Evolutionary conservation across 2,888 invertebrate species (phyloP).

Genomic region (Cordylochernes scorpioides): DNA sequence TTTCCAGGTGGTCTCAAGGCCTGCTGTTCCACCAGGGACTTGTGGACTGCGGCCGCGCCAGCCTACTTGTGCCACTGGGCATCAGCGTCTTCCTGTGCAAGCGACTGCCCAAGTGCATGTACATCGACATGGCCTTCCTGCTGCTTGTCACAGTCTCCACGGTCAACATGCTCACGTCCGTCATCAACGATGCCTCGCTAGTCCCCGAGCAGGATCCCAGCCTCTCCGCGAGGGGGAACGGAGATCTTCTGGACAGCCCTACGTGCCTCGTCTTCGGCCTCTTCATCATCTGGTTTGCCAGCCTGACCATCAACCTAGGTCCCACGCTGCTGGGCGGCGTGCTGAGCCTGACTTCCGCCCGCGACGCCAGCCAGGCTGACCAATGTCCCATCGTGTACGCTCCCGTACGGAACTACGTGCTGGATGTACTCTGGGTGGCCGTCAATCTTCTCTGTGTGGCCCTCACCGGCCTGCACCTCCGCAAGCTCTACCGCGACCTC

Average conservation of each 20-base stretch:
- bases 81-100: slow-evolving; percentile 52
- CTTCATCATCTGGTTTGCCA: slow-evolving; percentile 79
- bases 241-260: slow-evolving; percentile 42
- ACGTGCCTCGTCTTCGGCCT: slow-evolving; percentile 71
- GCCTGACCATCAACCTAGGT: slow-evolving; percentile 63
- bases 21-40: slow-evolving; percentile 55
- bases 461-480: slow-evolving; percentile 52
- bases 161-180: slow-evolving; percentile 59
- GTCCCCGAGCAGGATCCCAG: slow-evolving; percentile 30
- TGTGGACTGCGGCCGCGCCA: slow-evolving; percentile 54
- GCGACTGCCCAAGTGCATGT: slow-evolving; percentile 54
- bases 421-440: slow-evolving; percentile 66
- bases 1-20: slow-evolving; percentile 58
- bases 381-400: slow-evolving; percentile 62
- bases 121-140: slow-evolving; percentile 63
- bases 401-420: slow-evolving; percentile 61
- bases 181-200: slow-evolving; percentile 56
- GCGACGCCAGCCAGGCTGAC: slow-evolving; percentile 41
- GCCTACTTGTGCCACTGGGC: slow-evolving; percentile 47
- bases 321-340: slow-evolving; percentile 57
- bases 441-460: slow-evolving; percentile 60
- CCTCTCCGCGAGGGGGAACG: slow-evolving; percentile 1
- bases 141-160: slow-evolving; percentile 64
- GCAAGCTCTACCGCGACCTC: slow-evolving; percentile 36
- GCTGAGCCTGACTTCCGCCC: slow-evolving; percentile 54